Evolutionary conservation across 2,797 vertebrate species (phyloP), one percentile per base, ranked within the genome.

Genomic region (Lophura swinhoii): DNA sequence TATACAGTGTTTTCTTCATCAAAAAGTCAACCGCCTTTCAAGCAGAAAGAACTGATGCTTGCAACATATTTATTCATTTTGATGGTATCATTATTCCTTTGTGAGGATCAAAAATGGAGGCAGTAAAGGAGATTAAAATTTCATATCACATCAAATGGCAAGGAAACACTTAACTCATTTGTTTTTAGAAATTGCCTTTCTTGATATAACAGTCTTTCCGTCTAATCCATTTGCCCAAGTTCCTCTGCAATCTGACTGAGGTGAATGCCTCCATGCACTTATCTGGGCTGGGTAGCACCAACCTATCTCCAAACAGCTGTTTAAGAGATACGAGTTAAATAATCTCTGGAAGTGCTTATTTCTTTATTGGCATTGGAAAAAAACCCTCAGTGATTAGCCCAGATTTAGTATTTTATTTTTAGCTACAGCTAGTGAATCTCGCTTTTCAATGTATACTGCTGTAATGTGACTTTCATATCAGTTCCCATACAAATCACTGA

Each of bases 401-500:
- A 44, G 43, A 79, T 68, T 53, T 70, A 67, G 48, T 43, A 15
- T 14, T 24, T 79, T 84, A 35, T 43, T 89, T 92, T 87, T 85
- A 81, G 13, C 23, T 26, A 56, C n/a, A 81, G 33, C 59, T 84
- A 66, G 60, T 62, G 44, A 73, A 66, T 68, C 43, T 60, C 43
- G 33, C 77, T 58, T 91, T 91, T 70, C 18, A 77, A 80, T 69
- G 80, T 41, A 46, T 0, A 20, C 8, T 33, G 81, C 46, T 67
- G 46, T 29, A 29, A 90, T 6, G 20, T 28, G 14, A 56, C 67
- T 88, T 83, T 62, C 15, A 43, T 84, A 73, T 81, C 85, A 63
- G 41, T 91, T 90, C 77, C 44, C 88, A 22, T 75, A 68, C 20
- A 46, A 84, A 87, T 75, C 88, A 87, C 46, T 87, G 86, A 94